Base-by-base conservation (phyloP, 2,113 vertebrate genomes). In the Phylloscopus trochilus region DNA sequence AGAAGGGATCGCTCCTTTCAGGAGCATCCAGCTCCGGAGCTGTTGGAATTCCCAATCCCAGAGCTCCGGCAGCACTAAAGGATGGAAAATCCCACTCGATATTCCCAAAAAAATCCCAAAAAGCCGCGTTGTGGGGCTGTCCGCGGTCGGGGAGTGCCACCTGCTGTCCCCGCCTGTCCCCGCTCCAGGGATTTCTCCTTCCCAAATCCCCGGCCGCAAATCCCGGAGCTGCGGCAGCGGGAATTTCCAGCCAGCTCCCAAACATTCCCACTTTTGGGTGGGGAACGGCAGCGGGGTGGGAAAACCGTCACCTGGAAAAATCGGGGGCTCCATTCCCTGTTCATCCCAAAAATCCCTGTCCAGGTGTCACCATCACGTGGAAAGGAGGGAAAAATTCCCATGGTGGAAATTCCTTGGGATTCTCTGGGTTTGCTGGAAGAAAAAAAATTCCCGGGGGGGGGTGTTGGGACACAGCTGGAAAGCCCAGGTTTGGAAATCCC, bases 101-200 rank as follows among this genome's bases (percentile, higher is more conserved):
- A 27, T 53, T 73, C 81, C 70, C 59, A 10, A 75, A 72, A 74
- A 82, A 56, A 3, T 19, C 20, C n/a, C 1, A 19, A 39, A 56
- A 64, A 74, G 1, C 18, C 1, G 41, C 9, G 7, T 0, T 18
- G 3, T 10, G 59, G n/a, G 5, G 41, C 60, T 20, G 31, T 81
- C 49, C 10, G 7, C 21, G 67, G 41, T 79, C 20, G 23, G 27
- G 33, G 81, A 84, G 93, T 94, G 97, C 97, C 97, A 95, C 78
- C 97, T 96, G 75, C 90, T 95, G 96, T 82, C 30, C 1, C 56
- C 27, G 12, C 2, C 31, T 44, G 58, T 46, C 39, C 39, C 58
- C 6, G 33, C 81, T 44, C 39, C 81, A 5, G 68, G 68, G 68
- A 63, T 46, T 53, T 7, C 0, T 37, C 47, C 27, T 63, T 41